Percentiles rank a stretch among this genome's conserved stretches.
These are phyloP conservation scores for Tiliacea aurago DNA, from an alignment of 2,888 invertebrate genomes.

Conservation along the genomic window DNA sequence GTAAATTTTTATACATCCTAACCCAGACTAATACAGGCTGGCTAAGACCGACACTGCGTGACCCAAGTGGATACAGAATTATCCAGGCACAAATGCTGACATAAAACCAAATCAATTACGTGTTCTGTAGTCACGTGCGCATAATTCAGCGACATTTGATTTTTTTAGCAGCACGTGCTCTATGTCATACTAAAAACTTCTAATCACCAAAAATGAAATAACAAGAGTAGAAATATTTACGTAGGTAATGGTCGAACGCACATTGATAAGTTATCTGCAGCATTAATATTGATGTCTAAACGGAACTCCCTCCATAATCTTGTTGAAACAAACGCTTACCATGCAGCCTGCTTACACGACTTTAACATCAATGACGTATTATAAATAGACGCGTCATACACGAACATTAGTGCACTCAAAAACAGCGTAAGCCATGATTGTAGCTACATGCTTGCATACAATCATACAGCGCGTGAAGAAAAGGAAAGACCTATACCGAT, in stretches of 20 bases:
- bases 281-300: slow-evolving; percentile 4
- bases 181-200: not conserved
- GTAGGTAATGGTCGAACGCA: slow-evolving; percentile 6
- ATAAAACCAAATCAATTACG: not conserved
- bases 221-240: slow-evolving; percentile 24
- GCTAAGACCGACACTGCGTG: not conserved
- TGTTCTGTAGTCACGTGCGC: slow-evolving; percentile 16
- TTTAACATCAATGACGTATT: no score
- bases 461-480: no score
- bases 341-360: not conserved
- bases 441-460: no score
- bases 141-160: slow-evolving; percentile 1
- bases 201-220: slow-evolving; percentile 1
- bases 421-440: no score
- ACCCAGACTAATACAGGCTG: no score
- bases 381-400: no score
- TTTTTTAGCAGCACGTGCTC: slow-evolving; percentile 11
- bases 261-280: slow-evolving; percentile 29
- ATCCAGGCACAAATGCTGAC: not conserved
- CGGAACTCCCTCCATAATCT: not conserved
- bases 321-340: not conserved
- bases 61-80: not conserved
- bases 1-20: not conserved
- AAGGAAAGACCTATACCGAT: no score
- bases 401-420: no score